phyloP scores from a whole-genome alignment of 2,797 vertebrate genomes.

The Ceyx erithaca region DNA sequence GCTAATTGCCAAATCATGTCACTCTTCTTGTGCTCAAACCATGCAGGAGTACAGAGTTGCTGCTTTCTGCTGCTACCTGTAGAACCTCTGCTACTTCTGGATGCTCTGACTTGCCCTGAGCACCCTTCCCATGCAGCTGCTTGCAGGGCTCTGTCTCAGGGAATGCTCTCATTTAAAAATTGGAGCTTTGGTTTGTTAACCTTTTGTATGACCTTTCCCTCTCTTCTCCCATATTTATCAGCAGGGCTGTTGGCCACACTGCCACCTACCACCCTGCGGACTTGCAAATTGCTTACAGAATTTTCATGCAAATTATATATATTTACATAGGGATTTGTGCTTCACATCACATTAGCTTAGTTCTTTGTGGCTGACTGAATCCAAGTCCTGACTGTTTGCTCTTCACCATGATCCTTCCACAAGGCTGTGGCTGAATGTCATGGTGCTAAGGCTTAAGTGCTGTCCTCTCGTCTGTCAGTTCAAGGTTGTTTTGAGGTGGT shows the following conservation, averaged over 20 bases:
- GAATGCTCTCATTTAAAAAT: neutral
- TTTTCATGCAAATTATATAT: neutral
- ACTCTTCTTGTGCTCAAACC: neutral
- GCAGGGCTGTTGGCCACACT: neutral
- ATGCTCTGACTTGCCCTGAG: neutral
- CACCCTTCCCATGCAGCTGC: neutral
- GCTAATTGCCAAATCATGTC: accelerated
- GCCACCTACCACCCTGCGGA: neutral
- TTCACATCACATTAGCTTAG: neutral
- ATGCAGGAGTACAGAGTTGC: neutral
- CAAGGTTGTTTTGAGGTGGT: neutral
- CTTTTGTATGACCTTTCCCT: neutral
- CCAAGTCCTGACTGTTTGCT: neutral
- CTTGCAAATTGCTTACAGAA: neutral
- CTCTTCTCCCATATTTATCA: neutral
- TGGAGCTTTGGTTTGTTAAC: neutral
- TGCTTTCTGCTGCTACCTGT: neutral
- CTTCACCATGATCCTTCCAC: neutral
- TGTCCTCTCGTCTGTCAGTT: neutral
- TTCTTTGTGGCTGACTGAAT: neutral
- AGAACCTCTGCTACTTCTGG: neutral
- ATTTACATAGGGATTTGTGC: neutral
- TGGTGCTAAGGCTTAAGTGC: neutral
- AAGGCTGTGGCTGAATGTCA: neutral
- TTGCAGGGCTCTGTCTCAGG: neutral